Conservation (phyloP, 2,888 invertebrate species). For the Stomorhina lunata region DNA sequence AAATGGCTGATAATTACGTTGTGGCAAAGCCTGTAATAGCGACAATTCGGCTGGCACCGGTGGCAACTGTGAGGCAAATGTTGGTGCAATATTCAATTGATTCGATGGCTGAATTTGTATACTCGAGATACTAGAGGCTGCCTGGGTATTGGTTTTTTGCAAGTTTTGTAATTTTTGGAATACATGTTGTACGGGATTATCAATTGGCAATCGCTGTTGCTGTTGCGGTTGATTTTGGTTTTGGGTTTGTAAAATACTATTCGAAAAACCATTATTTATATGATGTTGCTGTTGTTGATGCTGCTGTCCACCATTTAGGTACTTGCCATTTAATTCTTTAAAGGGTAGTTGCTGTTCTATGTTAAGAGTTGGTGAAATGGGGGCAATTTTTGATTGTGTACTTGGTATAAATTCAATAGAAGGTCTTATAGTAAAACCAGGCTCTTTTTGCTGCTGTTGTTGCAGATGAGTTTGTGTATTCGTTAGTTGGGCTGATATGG, state of each 20-base stretch:
- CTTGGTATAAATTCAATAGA: slow-evolving; percentile 79
- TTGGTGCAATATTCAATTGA: slow-evolving; percentile 76
- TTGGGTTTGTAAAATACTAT: slow-evolving; percentile 62
- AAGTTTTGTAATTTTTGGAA: slow-evolving; percentile 69
- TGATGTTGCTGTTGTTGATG: slow-evolving; percentile 5
- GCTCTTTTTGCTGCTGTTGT: slow-evolving; percentile 69
- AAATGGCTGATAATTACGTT: slow-evolving; percentile 71
- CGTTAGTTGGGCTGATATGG: slow-evolving; percentile 47
- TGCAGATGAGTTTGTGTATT: slow-evolving; percentile 26
- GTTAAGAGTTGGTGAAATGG: slow-evolving; percentile 73
- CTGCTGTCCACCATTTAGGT: slow-evolving; percentile 68
- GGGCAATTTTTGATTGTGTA: slow-evolving; percentile 71
- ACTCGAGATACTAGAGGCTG: slow-evolving; percentile 46
- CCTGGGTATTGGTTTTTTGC: slow-evolving; percentile 61
- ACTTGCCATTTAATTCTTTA: slow-evolving; percentile 82
- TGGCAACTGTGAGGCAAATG: slow-evolving; percentile 67
- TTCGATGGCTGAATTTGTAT: slow-evolving; percentile 77
- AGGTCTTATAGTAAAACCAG: slow-evolving; percentile 77
- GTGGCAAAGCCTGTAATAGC: slow-evolving; percentile 71
- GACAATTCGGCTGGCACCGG: slow-evolving; percentile 67
- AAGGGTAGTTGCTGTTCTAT: slow-evolving; percentile 82
- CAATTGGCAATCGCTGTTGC: slow-evolving; percentile 66
- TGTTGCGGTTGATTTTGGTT: slow-evolving; percentile 59
- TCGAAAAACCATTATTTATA: slow-evolving; percentile 49
- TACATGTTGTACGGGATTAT: slow-evolving; percentile 74